phyloP scores from a whole-genome alignment of 2,797 vertebrate genomes.

The Natrix natrix region DNA sequence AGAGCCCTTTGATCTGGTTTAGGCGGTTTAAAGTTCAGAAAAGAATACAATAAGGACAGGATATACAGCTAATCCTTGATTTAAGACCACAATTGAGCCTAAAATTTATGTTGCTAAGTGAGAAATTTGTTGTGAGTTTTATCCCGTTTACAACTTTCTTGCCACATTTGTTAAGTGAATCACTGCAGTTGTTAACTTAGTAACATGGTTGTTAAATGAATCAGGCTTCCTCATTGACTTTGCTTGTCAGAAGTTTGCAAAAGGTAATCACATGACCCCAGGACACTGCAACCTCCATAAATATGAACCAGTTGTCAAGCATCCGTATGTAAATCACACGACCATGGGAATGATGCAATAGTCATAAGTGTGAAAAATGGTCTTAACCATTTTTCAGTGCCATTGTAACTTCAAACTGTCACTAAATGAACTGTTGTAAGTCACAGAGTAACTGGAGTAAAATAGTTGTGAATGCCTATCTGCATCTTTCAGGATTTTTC shows the following conservation, averaged over 20 bases:
- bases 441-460: not conserved
- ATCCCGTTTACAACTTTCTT: not conserved
- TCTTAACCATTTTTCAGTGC: not conserved
- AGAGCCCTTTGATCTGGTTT: not conserved
- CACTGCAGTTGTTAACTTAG: not conserved
- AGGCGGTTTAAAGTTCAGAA: not conserved
- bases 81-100: not conserved
- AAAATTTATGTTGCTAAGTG: not conserved
- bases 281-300: not conserved
- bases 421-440: not conserved
- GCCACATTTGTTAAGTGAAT: not conserved
- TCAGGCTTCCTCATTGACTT: not conserved
- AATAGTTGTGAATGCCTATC: not conserved
- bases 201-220: not conserved
- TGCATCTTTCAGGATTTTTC: accelerated
- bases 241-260: not conserved
- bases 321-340: not conserved
- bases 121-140: not conserved
- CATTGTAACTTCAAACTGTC: not conserved
- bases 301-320: not conserved
- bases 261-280: not conserved
- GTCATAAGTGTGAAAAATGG: not conserved
- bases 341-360: not conserved
- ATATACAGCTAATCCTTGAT: not conserved
- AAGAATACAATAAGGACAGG: not conserved